These are phyloP conservation scores for Mantis religiosa DNA, from an alignment of 2,888 invertebrate species.

Conservation along the genomic window DNA sequence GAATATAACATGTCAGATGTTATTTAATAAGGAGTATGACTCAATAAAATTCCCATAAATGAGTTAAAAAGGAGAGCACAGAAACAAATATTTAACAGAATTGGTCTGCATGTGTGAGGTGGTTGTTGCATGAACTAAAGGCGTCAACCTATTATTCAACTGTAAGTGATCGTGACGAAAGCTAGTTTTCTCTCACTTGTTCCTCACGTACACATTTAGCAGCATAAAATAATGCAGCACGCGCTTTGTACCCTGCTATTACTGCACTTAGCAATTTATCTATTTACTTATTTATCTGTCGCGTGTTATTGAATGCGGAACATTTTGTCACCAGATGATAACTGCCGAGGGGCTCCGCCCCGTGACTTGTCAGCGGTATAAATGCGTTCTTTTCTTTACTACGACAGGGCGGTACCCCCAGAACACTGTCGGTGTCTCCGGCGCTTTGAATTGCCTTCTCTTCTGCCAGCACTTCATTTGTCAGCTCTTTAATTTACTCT, in stretches of 20 bases:
- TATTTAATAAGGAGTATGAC: too few relatives aligned
- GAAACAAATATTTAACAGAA: too few relatives aligned
- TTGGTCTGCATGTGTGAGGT: too few relatives aligned
- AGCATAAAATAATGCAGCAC: background rate
- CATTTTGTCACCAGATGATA: background rate
- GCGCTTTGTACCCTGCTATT: background rate
- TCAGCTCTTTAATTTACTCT: background rate
- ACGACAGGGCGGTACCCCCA: background rate
- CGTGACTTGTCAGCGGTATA: background rate
- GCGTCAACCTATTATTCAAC: too few relatives aligned
- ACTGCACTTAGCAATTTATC: background rate
- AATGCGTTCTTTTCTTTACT: background rate
- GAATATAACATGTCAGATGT: too few relatives aligned
- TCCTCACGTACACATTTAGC: too few relatives aligned
- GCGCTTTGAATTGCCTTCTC: background rate
- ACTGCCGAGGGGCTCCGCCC: background rate
- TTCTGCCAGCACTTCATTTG: background rate
- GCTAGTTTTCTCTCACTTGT: too few relatives aligned
- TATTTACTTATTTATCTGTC: constrained; percentile 1
- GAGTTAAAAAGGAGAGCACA: too few relatives aligned
- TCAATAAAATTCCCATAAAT: too few relatives aligned
- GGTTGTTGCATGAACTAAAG: too few relatives aligned
- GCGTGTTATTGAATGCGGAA: background rate
- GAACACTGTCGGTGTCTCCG: background rate
- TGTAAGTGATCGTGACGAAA: too few relatives aligned